Evolutionary conservation across 2,113 vertebrate genomes (phyloP).

Genomic region (Cephalopterus ornatus): DNA sequence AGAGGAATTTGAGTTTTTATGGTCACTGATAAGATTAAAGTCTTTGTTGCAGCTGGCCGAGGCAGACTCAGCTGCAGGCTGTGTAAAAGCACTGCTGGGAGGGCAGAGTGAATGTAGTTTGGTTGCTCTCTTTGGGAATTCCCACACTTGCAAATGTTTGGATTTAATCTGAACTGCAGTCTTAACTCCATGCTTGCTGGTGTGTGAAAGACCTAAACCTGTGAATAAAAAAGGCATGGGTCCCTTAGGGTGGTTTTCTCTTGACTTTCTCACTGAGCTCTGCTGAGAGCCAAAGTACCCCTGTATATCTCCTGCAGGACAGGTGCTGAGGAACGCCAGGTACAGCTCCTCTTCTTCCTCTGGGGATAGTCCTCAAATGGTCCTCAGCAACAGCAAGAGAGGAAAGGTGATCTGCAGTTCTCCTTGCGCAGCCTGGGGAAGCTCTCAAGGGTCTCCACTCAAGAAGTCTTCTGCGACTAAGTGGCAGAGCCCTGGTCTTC

Average conservation of each 20-base stretch:
- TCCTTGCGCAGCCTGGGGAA: background rate
- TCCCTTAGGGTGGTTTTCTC: background rate
- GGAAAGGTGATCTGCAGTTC: background rate
- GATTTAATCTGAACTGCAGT: background rate
- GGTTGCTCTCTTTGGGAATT: slow-evolving; percentile 54
- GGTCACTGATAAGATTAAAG: slow-evolving; percentile 69
- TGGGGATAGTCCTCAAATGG: background rate
- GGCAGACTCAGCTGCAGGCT: slow-evolving; percentile 1
- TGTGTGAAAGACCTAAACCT: background rate
- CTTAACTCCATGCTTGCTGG: slow-evolving; percentile 37
- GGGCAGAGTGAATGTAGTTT: slow-evolving; percentile 8
- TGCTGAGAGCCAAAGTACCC: background rate
- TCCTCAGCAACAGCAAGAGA: background rate
- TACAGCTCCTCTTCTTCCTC: background rate
- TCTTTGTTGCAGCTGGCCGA: slow-evolving; percentile 27
- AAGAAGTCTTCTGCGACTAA: background rate
- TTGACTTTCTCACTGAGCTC: rapidly evolving
- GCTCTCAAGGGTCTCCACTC: background rate
- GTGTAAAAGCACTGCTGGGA: background rate
- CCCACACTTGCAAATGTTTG: slow-evolving; percentile 57
- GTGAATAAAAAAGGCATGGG: background rate
- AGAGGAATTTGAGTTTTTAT: slow-evolving; percentile 64
- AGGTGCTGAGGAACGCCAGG: background rate
- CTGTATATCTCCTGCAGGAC: background rate
- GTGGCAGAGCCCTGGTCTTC: background rate